phyloP scores from a whole-genome alignment of 1,140 invertebrate genomes.

The Coelopa frigida region DNA sequence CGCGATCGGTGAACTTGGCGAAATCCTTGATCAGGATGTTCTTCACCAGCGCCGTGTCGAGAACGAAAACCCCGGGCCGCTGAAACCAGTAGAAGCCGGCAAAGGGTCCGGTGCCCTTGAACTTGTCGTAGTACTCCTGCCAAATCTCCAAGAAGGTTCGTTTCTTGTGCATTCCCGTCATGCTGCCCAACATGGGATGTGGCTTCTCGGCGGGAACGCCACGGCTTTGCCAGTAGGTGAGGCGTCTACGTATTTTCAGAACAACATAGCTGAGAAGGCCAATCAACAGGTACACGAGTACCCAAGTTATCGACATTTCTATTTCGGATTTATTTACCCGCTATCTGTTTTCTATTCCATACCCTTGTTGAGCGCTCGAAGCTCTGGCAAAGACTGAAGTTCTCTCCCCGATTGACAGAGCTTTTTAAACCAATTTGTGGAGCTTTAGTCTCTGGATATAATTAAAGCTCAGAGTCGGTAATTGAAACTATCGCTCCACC shows the following conservation, averaged over 20 bases:
- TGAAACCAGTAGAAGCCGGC: slow-evolving; percentile 26
- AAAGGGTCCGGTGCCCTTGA: slow-evolving; percentile 27
- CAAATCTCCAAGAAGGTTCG: background rate
- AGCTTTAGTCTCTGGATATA: no score
- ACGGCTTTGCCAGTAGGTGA: slow-evolving; percentile 10
- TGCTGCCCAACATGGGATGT: slow-evolving; percentile 5
- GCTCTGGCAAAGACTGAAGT: no score
- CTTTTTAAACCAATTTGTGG: no score
- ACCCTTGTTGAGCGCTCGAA: no score
- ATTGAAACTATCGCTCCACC: no score
- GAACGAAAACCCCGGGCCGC: slow-evolving; percentile 15
- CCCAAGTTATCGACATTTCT: no score
- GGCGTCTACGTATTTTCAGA: background rate
- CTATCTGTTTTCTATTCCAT: no score
- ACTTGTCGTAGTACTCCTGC: slow-evolving; percentile 23
- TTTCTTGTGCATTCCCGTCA: background rate
- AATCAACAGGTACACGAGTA: no score
- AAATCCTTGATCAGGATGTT: slow-evolving; percentile 40
- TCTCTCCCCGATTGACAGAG: no score
- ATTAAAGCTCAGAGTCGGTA: no score
- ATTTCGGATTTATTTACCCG: no score
- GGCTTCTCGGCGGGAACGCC: slow-evolving; percentile 9
- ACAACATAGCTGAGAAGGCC: no score
- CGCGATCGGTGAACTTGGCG: slow-evolving; percentile 37
- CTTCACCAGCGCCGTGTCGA: slow-evolving; percentile 31